Base-by-base conservation (phyloP, 1,140 invertebrate genomes). In the Cherax quadricarinatus region DNA sequence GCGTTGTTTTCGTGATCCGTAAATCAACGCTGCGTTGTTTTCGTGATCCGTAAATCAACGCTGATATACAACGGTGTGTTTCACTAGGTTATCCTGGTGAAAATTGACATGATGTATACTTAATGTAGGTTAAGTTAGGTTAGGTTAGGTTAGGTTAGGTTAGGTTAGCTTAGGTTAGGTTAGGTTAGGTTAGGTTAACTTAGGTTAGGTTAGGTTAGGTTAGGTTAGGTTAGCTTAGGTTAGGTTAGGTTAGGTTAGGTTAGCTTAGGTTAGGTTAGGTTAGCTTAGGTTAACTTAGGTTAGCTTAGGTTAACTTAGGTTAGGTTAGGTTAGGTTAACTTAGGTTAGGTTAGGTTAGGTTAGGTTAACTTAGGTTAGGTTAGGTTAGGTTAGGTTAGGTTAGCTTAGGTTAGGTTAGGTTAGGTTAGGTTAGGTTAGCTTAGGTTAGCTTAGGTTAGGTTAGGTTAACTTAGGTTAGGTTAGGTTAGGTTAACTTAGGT, bases 401-500 rank as follows among this genome's bases (percentile, higher is more conserved):
- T 14, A n/a, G 30, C 5, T 80, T 48, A 41, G 78, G 7, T 4
- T 80, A 80, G 78, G 78, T 80, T 80, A 80, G 30, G 30, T 80
- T 80, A 80, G 30, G 78, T 80, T 80, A 80, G 30, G 78, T 48
- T 30, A 80, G 78, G 78, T 80, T 80, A 80, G 30, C 7, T 66
- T 66, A 66, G 18, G 10, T 66, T 66, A 66, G 62, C 6, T 66
- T 16, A 66, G 62, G 62, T 66, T 12, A 66, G 62, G 62, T 66
- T 80, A 48, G 24, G 24, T 80, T 80, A 80, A 48, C 30, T 80
- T 80, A 80, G 78, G 78, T 48, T 30, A 48, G 78, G 78, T 80
- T 41, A 80, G 78, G 78, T 80, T 80, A 80, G 30, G 78, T 10
- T 80, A 80, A 21, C 30, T 80, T 80, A 80, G 78, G 78, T 80